Percentiles rank a stretch among this genome's conserved stretches.
Conservation (phyloP, 2,888 invertebrate species). For the Drosophila limbata region DNA sequence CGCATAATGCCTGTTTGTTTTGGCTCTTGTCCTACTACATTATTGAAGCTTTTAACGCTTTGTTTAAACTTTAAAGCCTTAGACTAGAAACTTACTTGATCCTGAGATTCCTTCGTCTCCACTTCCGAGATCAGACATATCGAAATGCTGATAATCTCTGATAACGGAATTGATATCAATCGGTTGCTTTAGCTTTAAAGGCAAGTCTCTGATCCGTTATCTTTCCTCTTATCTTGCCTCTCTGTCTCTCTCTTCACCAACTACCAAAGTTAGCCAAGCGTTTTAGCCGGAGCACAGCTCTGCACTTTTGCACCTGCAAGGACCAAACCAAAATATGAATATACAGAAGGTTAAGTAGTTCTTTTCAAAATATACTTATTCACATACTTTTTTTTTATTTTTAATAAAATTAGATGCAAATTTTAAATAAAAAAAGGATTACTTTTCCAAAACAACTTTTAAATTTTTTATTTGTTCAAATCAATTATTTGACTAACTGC, state of each 20-base stretch:
- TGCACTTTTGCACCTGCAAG: slow-evolving; percentile 26
- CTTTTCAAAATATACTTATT: neutral
- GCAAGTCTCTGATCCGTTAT: slow-evolving; percentile 8
- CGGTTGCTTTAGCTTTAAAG: neutral
- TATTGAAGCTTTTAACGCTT: too few relatives aligned
- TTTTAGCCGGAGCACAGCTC: slow-evolving; percentile 35
- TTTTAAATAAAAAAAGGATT: too few relatives aligned
- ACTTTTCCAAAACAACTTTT: too few relatives aligned
- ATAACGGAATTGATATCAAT: neutral
- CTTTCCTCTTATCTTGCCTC: slow-evolving; percentile 1
- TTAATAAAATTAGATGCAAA: too few relatives aligned
- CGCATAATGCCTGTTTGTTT: too few relatives aligned
- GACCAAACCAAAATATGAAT: neutral
- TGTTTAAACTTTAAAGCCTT: too few relatives aligned
- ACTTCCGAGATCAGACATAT: slow-evolving; percentile 92
- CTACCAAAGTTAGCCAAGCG: slow-evolving; percentile 28
- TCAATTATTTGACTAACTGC: too few relatives aligned
- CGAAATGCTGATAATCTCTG: slow-evolving; percentile 24
- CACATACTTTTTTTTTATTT: too few relatives aligned
- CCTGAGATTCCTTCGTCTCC: slow-evolving; percentile 92
- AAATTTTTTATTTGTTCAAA: too few relatives aligned
- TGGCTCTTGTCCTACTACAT: too few relatives aligned
- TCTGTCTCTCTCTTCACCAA: slow-evolving; percentile 15
- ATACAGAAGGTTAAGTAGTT: neutral
- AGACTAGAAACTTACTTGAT: slow-evolving; percentile 89